Percentiles rank a stretch among this genome's conserved stretches.
Conservation (phyloP, 2,113 vertebrate genomes). For the Drymodes brunneopygia region DNA sequence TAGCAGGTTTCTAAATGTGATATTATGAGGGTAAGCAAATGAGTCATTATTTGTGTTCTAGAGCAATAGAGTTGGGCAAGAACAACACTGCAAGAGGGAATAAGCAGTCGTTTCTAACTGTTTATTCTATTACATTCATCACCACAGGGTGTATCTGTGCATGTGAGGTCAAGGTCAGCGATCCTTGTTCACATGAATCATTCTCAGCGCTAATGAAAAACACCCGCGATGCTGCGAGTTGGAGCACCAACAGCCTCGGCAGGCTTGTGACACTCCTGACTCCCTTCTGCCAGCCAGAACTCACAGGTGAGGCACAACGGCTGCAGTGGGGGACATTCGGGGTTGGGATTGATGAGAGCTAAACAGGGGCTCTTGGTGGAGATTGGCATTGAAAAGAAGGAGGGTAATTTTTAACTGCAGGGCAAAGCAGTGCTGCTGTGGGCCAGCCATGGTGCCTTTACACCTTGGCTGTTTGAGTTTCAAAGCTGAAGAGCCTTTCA, state of each 20-base stretch:
- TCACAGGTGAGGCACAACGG: background rate
- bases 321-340: accelerated
- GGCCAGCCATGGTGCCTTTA: background rate
- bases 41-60: slow-evolving; percentile 38
- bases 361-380: background rate
- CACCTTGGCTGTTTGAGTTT: background rate
- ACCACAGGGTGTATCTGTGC: slow-evolving; percentile 28
- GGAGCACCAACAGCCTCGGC: background rate
- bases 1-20: slow-evolving; percentile 16
- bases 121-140: slow-evolving; percentile 36
- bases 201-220: slow-evolving; percentile 18
- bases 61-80: background rate
- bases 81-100: background rate
- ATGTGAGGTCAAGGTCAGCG: slow-evolving; percentile 38
- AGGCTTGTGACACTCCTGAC: background rate
- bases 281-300: background rate
- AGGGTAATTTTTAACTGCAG: background rate
- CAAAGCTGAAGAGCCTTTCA: background rate
- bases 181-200: slow-evolving; percentile 40
- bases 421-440: background rate
- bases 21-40: slow-evolving; percentile 28
- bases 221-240: background rate
- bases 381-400: background rate
- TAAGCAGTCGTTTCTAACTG: slow-evolving; percentile 1
- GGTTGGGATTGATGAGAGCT: background rate